A percentile compares a stretch with the other conserved stretches of the same genome.
These are phyloP conservation scores for Poecilia latipinna DNA, from an alignment of 2,113 vertebrate genomes.

Conservation along the genomic window DNA sequence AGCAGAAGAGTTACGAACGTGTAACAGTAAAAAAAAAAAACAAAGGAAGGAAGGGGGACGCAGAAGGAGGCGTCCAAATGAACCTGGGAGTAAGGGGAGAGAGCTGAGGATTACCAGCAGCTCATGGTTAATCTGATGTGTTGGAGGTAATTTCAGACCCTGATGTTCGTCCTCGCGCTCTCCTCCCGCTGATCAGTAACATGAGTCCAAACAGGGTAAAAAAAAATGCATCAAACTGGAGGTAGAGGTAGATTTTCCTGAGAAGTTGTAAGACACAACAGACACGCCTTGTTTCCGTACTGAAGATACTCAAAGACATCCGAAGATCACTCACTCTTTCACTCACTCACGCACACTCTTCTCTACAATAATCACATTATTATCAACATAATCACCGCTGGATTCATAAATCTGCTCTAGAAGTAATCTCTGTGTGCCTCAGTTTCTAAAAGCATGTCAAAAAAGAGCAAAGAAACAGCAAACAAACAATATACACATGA, in stretches of 20 bases:
- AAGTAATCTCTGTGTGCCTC: slow-evolving; percentile 67
- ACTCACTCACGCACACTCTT: slow-evolving; percentile 23
- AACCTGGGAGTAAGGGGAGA: slow-evolving; percentile 19
- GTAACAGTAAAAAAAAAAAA: slow-evolving; percentile 41
- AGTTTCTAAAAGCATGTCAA: slow-evolving; percentile 58
- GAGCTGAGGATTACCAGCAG: slow-evolving; percentile 4
- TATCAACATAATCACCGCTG: slow-evolving; percentile 42
- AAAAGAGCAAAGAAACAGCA: slow-evolving; percentile 44
- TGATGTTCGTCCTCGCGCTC: slow-evolving; percentile 6
- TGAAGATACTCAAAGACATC: slow-evolving; percentile 52
- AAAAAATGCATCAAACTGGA: slow-evolving; percentile 75
- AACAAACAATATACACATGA: slow-evolving; percentile 54
- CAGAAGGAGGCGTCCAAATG: slow-evolving; percentile 1
- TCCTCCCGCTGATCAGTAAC: slow-evolving; percentile 63
- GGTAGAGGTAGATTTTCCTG: slow-evolving; percentile 85
- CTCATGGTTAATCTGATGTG: slow-evolving; percentile 1
- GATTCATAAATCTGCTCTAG: slow-evolving; percentile 61
- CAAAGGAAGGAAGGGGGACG: slow-evolving; percentile 16
- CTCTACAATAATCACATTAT: slow-evolving; percentile 63
- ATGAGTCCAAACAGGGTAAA: slow-evolving; percentile 65
- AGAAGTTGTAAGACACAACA: slow-evolving; percentile 72
- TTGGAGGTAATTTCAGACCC: slow-evolving; percentile 28
- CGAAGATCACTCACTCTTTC: slow-evolving; percentile 26
- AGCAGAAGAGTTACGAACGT: slow-evolving; percentile 62
- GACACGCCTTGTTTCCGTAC: slow-evolving; percentile 61